A percentile compares a stretch with the other conserved stretches of the same genome.
These are phyloP conservation scores for Ligdia adustata DNA, from an alignment of 2,888 invertebrate genomes.

Conservation along the genomic window DNA sequence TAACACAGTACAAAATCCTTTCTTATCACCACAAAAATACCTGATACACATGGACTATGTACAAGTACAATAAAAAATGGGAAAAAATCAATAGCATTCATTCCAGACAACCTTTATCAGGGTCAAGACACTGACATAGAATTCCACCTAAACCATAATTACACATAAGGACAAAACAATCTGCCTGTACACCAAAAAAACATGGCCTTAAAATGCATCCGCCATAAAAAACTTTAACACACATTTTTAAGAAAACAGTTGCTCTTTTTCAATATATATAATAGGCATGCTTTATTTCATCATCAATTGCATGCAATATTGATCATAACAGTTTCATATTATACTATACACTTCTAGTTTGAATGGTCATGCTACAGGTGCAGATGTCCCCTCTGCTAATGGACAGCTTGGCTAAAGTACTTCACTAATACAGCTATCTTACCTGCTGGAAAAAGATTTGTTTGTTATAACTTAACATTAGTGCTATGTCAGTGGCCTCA, in stretches of 20 bases:
- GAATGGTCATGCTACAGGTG: not conserved
- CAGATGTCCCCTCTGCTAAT: not conserved
- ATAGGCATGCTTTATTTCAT: not conserved
- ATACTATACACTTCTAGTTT: constrained; percentile 4
- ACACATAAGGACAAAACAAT: too few relatives aligned
- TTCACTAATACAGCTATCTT: constrained; percentile 5
- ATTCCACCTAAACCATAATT: too few relatives aligned
- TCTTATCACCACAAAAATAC: too few relatives aligned
- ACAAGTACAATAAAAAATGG: too few relatives aligned
- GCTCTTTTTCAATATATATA: not conserved
- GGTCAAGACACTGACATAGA: too few relatives aligned
- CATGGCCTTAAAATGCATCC: not conserved
- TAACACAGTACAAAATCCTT: too few relatives aligned
- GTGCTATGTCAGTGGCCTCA: too few relatives aligned
- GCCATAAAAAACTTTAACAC: too few relatives aligned
- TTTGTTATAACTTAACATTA: not conserved
- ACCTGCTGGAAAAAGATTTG: constrained; percentile 16
- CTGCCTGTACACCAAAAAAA: too few relatives aligned
- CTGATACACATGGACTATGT: too few relatives aligned
- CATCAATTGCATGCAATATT: constrained; percentile 3
- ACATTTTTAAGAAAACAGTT: not conserved
- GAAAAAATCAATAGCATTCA: too few relatives aligned
- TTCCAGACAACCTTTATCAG: too few relatives aligned
- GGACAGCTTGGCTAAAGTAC: not conserved
- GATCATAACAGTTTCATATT: not conserved